Evolutionary conservation across 2,888 invertebrate genomes (phyloP).

Genomic region (Yponomeuta plumbellus): DNA sequence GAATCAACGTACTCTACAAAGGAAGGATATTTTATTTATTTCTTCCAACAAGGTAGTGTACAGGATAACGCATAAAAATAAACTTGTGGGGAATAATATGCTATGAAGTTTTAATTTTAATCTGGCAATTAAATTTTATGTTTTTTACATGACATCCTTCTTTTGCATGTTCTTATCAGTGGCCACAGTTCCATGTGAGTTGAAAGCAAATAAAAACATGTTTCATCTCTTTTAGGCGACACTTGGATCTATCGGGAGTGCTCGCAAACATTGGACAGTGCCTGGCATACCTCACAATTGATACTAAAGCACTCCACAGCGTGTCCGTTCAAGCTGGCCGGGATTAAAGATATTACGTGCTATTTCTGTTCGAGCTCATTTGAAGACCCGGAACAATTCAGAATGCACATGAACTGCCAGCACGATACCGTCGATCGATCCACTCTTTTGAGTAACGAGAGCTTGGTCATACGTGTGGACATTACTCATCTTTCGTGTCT

Average conservation of each 20-base stretch:
- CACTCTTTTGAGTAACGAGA: background rate
- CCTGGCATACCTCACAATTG: conserved; percentile 17
- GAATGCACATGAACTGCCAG: background rate
- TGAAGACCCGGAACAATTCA: background rate
- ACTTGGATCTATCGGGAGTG: background rate
- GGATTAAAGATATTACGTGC: background rate
- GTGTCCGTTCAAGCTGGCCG: conserved; percentile 18
- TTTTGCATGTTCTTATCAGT: background rate
- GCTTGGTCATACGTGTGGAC: conserved; percentile 7
- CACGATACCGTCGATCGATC: background rate
- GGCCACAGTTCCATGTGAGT: background rate
- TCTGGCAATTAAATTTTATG: no score
- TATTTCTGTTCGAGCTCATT: conserved; percentile 7
- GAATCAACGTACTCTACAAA: no score
- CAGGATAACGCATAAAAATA: no score
- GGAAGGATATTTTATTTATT: no score
- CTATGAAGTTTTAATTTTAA: no score
- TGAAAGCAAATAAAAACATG: background rate
- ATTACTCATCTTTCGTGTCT: conserved; percentile 5
- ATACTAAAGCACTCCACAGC: conserved; percentile 21
- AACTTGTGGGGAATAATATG: no score
- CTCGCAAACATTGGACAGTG: background rate
- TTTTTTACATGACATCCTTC: background rate
- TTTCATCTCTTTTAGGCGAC: background rate
- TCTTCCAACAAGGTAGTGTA: no score